phyloP scores from a whole-genome alignment of 1,140 invertebrate genomes.

The Rhagoletis zephyria region DNA sequence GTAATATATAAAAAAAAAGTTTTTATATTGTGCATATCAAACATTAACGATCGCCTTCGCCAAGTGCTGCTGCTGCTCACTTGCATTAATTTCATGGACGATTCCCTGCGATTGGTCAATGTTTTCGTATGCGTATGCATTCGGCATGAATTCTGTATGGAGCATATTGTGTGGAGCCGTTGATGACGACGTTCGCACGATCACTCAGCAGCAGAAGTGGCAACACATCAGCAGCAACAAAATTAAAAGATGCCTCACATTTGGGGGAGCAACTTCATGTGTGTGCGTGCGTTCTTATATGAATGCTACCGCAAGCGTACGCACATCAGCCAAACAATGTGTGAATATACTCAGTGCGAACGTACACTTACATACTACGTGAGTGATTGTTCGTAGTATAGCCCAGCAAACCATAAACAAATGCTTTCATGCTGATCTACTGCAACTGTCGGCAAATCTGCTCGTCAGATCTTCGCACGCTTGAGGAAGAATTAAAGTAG shows the following conservation, averaged over 20 bases:
- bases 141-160: not conserved
- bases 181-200: not conserved
- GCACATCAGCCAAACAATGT: not conserved
- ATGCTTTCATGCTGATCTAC: not conserved
- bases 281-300: not conserved
- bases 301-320: not conserved
- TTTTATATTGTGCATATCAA: slow-evolving; percentile 19
- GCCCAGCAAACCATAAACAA: not conserved
- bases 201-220: not conserved
- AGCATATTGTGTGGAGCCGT: not conserved
- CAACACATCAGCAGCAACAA: not conserved
- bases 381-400: no score
- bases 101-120: slow-evolving; percentile 35
- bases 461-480: no score
- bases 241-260: slow-evolving; percentile 4
- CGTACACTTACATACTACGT: no score
- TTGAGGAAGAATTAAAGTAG: no score
- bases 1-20: not conserved
- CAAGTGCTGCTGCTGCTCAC: slow-evolving; percentile 13
- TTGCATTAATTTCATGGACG: not conserved
- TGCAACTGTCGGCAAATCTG: no score
- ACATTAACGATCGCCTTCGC: not conserved
- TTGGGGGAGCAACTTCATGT: not conserved
- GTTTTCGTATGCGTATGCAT: slow-evolving; percentile 1
- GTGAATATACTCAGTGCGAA: not conserved